These are phyloP conservation scores for Microctenopoma lineatum DNA, from an alignment of 2,797 vertebrate genomes.

Conservation along the genomic window DNA sequence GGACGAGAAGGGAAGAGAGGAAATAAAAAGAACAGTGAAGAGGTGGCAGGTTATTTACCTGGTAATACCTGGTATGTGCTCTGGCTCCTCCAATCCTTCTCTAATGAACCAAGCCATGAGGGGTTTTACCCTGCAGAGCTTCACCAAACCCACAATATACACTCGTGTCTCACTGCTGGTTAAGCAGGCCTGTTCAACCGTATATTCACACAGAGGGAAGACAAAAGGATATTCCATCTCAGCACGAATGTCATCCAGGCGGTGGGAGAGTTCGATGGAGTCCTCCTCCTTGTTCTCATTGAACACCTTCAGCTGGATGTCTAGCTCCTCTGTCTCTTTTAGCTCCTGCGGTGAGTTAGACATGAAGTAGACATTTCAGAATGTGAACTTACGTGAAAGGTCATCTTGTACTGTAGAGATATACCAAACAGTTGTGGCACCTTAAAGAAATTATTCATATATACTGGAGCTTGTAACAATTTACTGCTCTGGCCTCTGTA, in stretches of 20 bases:
- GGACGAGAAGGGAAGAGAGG: conserved; percentile 26
- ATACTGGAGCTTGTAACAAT: neutral
- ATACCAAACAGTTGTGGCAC: neutral
- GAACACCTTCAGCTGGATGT: conserved; percentile 98
- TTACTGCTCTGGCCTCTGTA: neutral
- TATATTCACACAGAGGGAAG: conserved; percentile 44
- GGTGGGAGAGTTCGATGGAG: conserved; percentile 94
- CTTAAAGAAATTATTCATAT: neutral
- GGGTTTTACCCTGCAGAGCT: conserved; percentile 69
- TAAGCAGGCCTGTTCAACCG: conserved; percentile 43
- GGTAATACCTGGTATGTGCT: conserved; percentile 53
- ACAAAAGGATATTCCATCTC: conserved; percentile 99
- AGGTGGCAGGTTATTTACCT: conserved; percentile 68
- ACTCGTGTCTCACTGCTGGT: conserved; percentile 34
- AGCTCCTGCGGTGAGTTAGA: conserved; percentile 84
- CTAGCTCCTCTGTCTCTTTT: conserved; percentile 97
- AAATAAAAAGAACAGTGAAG: conserved; percentile 39
- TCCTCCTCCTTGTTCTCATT: conserved; percentile 99
- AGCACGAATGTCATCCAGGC: conserved; percentile 93
- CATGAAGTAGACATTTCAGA: conserved; percentile 4
- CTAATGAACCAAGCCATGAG: conserved; percentile 74
- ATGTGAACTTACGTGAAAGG: conserved; percentile 25
- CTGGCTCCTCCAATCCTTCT: conserved; percentile 75
- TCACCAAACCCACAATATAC: conserved; percentile 58
- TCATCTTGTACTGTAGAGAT: conserved; percentile 1